Conservation (phyloP, 2,888 invertebrate genomes). For the Dysmachus trigonus region DNA sequence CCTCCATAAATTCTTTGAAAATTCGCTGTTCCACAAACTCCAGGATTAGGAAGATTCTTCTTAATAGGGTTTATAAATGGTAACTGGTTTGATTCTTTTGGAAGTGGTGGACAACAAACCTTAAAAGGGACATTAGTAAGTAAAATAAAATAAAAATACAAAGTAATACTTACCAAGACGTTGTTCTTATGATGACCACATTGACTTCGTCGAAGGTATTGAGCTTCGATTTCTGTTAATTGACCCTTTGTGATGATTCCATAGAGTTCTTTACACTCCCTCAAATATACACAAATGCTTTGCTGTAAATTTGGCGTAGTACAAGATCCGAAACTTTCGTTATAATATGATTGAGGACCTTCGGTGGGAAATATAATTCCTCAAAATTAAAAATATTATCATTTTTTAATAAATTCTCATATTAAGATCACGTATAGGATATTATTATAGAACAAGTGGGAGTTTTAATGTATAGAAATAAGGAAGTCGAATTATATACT, state of each 20-base stretch:
- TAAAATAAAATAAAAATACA: not conserved
- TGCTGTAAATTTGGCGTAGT: not conserved
- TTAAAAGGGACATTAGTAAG: not conserved
- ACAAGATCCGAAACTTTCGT: not conserved
- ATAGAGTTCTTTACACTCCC: not conserved
- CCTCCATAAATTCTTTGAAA: conserved; percentile 73
- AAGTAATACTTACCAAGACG: conserved; percentile 67
- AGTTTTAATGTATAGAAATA: too few relatives aligned
- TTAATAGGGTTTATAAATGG: not conserved
- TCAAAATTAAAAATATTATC: not conserved
- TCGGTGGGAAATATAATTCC: conserved; percentile 37
- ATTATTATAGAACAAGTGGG: too few relatives aligned
- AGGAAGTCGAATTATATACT: too few relatives aligned
- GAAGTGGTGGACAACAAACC: not conserved
- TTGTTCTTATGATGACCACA: conserved; percentile 72
- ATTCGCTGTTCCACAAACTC: conserved; percentile 67
- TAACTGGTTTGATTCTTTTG: not conserved
- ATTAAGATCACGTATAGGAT: too few relatives aligned
- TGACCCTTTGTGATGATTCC: conserved; percentile 63
- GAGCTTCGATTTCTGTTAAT: conserved; percentile 60
- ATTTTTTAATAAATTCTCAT: not conserved
- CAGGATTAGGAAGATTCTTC: conserved; percentile 57
- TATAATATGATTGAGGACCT: not conserved
- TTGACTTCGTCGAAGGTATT: conserved; percentile 71
- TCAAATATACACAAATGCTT: conserved; percentile 19